Evolutionary conservation across 2,888 invertebrate species (phyloP), one percentile per base, ranked within the genome.

Genomic region (Amphimallon solstitiale): DNA sequence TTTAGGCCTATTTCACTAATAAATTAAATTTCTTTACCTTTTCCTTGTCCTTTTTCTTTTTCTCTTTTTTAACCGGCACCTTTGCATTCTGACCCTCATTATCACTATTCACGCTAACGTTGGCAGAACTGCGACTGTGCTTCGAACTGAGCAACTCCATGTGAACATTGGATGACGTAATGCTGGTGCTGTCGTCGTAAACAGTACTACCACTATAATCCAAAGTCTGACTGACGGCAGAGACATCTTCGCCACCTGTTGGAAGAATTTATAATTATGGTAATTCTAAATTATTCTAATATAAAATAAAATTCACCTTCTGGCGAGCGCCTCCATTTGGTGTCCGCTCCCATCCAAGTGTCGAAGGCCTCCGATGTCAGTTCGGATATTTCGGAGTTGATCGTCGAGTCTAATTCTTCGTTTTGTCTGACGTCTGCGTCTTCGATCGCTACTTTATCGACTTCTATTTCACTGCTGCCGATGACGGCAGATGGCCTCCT

Each of bases 241-340:
- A 81, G 23, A 81, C 79, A 72, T 84, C 84, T 77, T 84, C 84
- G 2, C 84, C 84, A 63, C 82, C 82, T 82, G 64, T 29, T 1
- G n/a, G n/a, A n/a, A n/a, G 29, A 29, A 29, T 2, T 23, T 23
- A 23, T 5, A 23, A 29, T 7, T 29, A 29, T 1, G 9, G 9
- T 29, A 52, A 12, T 10, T 37, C 38, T 52, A 43, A 45, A 38
- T 38, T 34, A 17, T 3, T n/a, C n/a, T n/a, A n/a, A n/a, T n/a
- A 19, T 7, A 10, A n/a, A 49, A n/a, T 12, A 5, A 0, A 7
- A 21, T 43, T 10, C 6, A 68, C 63, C 92, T 86, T 92, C 92
- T 0, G 92, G 92, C 48, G 92, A 92, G 73, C 91, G 85, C 66
- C 92, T 84, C 79, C 88, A 87, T 75, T 89, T 90, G 0, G 89